phyloP scores from a whole-genome alignment of 1,140 invertebrate species.

The Vanessa tameamea region DNA sequence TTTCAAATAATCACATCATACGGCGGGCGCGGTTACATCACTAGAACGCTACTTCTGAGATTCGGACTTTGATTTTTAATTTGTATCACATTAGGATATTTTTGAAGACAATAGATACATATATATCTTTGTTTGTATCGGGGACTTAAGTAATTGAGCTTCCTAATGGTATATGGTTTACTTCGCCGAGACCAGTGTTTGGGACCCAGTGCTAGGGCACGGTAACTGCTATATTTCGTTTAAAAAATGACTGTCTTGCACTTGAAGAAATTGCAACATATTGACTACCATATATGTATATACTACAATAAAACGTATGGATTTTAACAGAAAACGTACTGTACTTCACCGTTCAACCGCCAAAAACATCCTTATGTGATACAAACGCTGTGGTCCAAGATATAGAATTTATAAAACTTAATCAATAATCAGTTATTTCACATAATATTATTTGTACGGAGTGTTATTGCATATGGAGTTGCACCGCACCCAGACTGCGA shows the following conservation, averaged over 20 bases:
- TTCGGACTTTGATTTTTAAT: conserved; percentile 22
- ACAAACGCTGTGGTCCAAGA: neutral
- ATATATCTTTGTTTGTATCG: neutral
- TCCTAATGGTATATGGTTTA: no score
- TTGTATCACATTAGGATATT: conserved; percentile 2
- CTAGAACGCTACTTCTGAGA: conserved; percentile 33
- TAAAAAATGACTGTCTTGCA: no score
- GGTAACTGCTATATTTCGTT: no score
- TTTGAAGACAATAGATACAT: neutral
- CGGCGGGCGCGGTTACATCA: conserved; percentile 55
- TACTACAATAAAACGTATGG: no score
- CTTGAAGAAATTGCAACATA: no score
- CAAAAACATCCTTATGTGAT: neutral
- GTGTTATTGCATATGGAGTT: conserved; percentile 8
- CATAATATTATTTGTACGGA: conserved; percentile 19
- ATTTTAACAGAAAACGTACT: no score
- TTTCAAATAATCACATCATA: conserved; percentile 65
- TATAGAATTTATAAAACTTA: conserved; percentile 13
- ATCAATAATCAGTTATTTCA: neutral
- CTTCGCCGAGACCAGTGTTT: no score
- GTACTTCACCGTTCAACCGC: neutral
- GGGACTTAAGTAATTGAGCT: no score
- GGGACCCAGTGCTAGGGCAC: no score
- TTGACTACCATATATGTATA: no score
- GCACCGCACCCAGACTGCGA: conserved; percentile 63